Percentiles rank a stretch among this genome's conserved stretches.
phyloP scores from a whole-genome alignment of 2,888 invertebrate species.

The Falcaria lacertinaria region DNA sequence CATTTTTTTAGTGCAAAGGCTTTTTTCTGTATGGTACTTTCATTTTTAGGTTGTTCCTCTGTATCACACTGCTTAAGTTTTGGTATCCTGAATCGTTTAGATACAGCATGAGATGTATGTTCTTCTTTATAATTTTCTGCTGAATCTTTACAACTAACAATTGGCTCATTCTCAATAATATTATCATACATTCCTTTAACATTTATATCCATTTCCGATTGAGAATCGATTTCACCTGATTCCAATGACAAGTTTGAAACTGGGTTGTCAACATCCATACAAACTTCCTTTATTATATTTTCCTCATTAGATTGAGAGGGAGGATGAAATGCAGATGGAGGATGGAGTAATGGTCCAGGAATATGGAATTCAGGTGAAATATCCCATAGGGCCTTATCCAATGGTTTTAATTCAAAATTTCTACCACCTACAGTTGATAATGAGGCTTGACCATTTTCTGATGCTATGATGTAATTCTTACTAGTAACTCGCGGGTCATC shows the following conservation, averaged over 20 bases:
- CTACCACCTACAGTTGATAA: slow-evolving; percentile 35
- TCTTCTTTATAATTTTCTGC: neutral
- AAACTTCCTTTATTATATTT: slow-evolving; percentile 32
- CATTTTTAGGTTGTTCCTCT: neutral
- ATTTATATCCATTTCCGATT: slow-evolving; percentile 10
- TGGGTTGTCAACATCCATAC: slow-evolving; percentile 39
- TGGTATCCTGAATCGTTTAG: neutral
- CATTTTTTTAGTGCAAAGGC: neutral
- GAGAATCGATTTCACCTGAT: slow-evolving; percentile 35
- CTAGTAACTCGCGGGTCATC: slow-evolving; percentile 58
- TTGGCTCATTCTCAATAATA: neutral
- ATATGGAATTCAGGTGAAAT: slow-evolving; percentile 23
- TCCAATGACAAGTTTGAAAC: slow-evolving; percentile 32
- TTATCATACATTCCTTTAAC: slow-evolving; percentile 5
- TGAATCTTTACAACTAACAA: neutral
- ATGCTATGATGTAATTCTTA: slow-evolving; percentile 42
- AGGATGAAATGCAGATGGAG: slow-evolving; percentile 16
- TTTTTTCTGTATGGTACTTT: neutral
- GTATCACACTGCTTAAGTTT: neutral
- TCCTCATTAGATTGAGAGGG: slow-evolving; percentile 13
- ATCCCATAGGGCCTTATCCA: slow-evolving; percentile 40
- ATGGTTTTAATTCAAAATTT: slow-evolving; percentile 37
- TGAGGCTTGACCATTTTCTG: slow-evolving; percentile 29
- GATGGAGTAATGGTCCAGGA: slow-evolving; percentile 38
- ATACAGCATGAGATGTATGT: neutral